These are phyloP conservation scores for Prionace glauca DNA, from an alignment of 2,797 vertebrate genomes.

Conservation along the genomic window DNA sequence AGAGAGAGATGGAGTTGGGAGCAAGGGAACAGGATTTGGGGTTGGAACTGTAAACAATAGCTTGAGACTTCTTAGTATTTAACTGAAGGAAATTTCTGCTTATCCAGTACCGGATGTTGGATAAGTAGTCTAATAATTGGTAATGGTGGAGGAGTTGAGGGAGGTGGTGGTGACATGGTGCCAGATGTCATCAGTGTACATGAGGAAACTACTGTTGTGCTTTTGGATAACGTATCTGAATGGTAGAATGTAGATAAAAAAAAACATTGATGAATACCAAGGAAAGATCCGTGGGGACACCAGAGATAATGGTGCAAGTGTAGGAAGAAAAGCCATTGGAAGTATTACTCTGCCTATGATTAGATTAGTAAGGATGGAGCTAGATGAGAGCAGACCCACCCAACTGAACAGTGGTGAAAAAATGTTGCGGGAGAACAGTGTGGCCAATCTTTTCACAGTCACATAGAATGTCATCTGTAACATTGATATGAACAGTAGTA, in stretches of 20 bases:
- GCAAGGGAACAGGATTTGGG: too few relatives aligned
- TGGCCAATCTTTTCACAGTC: background rate
- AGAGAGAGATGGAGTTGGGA: too few relatives aligned
- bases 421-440: background rate
- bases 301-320: background rate
- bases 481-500: background rate
- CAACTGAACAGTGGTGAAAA: background rate
- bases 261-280: background rate
- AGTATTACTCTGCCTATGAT: background rate
- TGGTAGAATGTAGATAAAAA: too few relatives aligned
- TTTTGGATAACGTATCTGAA: background rate
- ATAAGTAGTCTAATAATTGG: too few relatives aligned
- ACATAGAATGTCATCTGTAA: background rate
- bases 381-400: background rate
- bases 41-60: too few relatives aligned
- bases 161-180: background rate
- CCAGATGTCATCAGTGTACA: background rate
- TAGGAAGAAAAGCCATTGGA: background rate
- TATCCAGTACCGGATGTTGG: too few relatives aligned
- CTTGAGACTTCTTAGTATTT: too few relatives aligned
- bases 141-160: too few relatives aligned
- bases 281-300: background rate
- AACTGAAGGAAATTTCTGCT: too few relatives aligned
- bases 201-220: background rate
- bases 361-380: background rate